Evolutionary conservation across 1,140 invertebrate species (phyloP), one percentile per base, ranked within the genome.

Genomic region (Proales similis): DNA sequence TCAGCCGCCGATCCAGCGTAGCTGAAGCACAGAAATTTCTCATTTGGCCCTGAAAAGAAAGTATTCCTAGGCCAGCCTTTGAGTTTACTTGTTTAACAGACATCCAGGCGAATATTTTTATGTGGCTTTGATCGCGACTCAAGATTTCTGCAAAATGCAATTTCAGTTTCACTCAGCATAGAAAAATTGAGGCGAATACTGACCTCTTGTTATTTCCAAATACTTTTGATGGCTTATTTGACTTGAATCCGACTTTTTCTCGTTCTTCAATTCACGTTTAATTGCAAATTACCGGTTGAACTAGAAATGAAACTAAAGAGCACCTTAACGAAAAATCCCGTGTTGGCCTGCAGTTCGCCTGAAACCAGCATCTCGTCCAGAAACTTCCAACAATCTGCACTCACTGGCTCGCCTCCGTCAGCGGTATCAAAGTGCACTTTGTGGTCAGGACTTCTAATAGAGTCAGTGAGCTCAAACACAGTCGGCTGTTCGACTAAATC

Each of bases 401-500:
- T n/a, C n/a, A n/a, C n/a, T n/a, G n/a, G n/a, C n/a, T n/a, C n/a
- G n/a, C n/a, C n/a, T n/a, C n/a, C n/a, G n/a, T n/a, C n/a, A n/a
- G n/a, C n/a, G n/a, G n/a, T 42, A 26, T 42, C 14, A 36, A 42
- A 43, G n/a, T 27, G 38, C 1, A 17, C n/a, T 24, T 57, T 39
- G 6, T 29, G 51, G 24, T 57, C 33, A 39, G 39, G 36, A 11
- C 30, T n/a, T n/a, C n/a, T n/a, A n/a, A n/a, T 57, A 32, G 45
- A 42, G 32, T 20, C 30, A 27, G 30, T 57, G 9, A 36, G 9
- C 9, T 36, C 9, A 36, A 14, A 9, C 9, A 9, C 9, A 36
- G 1, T 14, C n/a, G 11, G 17, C 39, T 68, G 82, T 85, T 68
- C 82, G 85, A 72, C 63, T 80, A 75, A 64, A 78, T 74, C 46